These are phyloP conservation scores for Gephyroberyx darwinii DNA, from an alignment of 2,797 vertebrate genomes.

Conservation along the genomic window DNA sequence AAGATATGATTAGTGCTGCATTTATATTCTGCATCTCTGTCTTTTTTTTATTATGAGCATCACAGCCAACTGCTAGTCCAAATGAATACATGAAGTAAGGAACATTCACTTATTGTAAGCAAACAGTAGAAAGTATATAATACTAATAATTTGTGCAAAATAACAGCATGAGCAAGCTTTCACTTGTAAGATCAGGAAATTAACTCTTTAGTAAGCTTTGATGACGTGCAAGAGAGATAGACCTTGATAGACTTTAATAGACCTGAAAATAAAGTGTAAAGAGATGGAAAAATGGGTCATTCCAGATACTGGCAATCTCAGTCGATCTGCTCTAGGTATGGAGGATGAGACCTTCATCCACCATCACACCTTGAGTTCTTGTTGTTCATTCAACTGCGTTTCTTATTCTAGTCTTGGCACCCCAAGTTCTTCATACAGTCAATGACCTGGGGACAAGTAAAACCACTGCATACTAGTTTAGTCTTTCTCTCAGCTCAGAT, in stretches of 20 bases:
- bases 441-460: constrained; percentile 16
- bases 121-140: constrained; percentile 39
- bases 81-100: constrained; percentile 14
- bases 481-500: constrained; percentile 63
- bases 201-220: constrained; percentile 15
- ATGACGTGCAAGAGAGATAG: constrained; percentile 10
- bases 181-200: constrained; percentile 28
- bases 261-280: not conserved
- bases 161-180: constrained; percentile 58
- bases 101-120: constrained; percentile 54
- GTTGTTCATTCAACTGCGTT: constrained; percentile 3
- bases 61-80: constrained; percentile 9
- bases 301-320: not conserved
- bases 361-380: constrained; percentile 3
- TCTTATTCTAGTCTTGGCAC: not conserved
- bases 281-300: constrained; percentile 23
- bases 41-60: constrained; percentile 15
- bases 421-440: not conserved
- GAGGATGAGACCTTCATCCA: not conserved
- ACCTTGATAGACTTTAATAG: too few species aligned
- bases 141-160: constrained; percentile 62
- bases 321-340: not conserved
- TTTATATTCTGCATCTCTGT: not conserved
- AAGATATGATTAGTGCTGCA: constrained; percentile 10
- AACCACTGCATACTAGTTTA: not conserved